Conservation (phyloP, 2,888 invertebrate species). For the Apamea crenata region DNA sequence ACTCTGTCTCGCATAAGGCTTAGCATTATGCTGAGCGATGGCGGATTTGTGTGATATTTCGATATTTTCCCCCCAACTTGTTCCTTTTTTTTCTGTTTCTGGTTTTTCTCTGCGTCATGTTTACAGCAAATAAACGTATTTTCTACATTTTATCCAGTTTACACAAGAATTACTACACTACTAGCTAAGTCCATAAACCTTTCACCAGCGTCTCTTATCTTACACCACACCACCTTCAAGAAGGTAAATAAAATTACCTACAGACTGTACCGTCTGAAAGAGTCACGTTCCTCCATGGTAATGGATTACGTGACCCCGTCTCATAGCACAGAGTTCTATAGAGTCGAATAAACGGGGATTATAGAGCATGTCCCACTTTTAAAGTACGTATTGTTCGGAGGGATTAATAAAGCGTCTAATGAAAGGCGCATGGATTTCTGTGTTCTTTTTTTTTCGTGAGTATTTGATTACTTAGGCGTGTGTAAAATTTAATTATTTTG, state of each 20-base stretch:
- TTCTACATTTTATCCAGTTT: no score
- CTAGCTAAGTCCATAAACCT: no score
- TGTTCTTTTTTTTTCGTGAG: constrained; percentile 45
- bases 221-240: constrained; percentile 51
- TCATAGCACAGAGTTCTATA: constrained; percentile 66
- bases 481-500: constrained; percentile 16
- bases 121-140: no score
- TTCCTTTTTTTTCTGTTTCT: no score
- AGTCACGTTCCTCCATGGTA: constrained; percentile 82
- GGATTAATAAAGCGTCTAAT: constrained; percentile 66
- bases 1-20: no score
- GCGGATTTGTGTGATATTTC: no score
- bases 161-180: no score
- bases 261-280: constrained; percentile 71
- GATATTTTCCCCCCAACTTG: no score
- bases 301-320: constrained; percentile 85
- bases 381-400: constrained; percentile 66
- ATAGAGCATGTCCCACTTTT: constrained; percentile 70
- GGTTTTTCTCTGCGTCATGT: no score
- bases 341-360: constrained; percentile 65
- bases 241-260: constrained; percentile 82
- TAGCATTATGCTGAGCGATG: no score
- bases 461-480: constrained; percentile 29
- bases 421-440: constrained; percentile 57
- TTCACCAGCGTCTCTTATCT: not conserved